These are phyloP conservation scores for Dryomyza anilis DNA, from an alignment of 2,888 invertebrate genomes.

Conservation along the genomic window DNA sequence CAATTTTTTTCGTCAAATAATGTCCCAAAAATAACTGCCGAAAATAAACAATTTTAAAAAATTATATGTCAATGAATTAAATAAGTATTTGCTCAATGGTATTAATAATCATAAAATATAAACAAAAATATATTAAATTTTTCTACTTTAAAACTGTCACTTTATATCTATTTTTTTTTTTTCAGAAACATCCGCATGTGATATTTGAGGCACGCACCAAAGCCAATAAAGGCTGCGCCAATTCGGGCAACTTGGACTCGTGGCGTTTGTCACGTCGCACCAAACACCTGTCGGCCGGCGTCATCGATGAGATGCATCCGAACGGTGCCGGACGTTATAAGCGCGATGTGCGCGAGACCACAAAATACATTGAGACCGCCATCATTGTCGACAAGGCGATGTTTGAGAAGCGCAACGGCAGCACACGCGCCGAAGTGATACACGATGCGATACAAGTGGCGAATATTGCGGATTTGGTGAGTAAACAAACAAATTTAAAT, in stretches of 20 bases:
- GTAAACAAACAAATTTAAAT: slow-evolving; percentile 57
- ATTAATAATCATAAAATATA: slow-evolving; percentile 20
- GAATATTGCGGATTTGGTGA: slow-evolving; percentile 95
- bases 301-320: slow-evolving; percentile 57
- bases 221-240: slow-evolving; percentile 90
- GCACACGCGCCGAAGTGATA: slow-evolving; percentile 84
- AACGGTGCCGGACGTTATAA: slow-evolving; percentile 63
- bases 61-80: too few relatives aligned
- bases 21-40: too few relatives aligned
- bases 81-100: too few relatives aligned
- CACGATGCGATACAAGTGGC: slow-evolving; percentile 96
- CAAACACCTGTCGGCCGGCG: slow-evolving; percentile 64
- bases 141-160: neutral
- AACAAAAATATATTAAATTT: slow-evolving; percentile 22
- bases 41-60: too few relatives aligned
- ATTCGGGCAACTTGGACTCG: slow-evolving; percentile 73
- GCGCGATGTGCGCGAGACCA: slow-evolving; percentile 86
- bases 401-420: slow-evolving; percentile 91
- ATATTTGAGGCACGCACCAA: slow-evolving; percentile 94
- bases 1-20: too few relatives aligned
- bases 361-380: slow-evolving; percentile 95
- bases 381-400: slow-evolving; percentile 95
- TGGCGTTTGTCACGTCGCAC: slow-evolving; percentile 72
- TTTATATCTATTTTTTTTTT: too few relatives aligned
- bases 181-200: slow-evolving; percentile 97